phyloP scores from a whole-genome alignment of 2,888 invertebrate species.

The Cancer borealis region DNA sequence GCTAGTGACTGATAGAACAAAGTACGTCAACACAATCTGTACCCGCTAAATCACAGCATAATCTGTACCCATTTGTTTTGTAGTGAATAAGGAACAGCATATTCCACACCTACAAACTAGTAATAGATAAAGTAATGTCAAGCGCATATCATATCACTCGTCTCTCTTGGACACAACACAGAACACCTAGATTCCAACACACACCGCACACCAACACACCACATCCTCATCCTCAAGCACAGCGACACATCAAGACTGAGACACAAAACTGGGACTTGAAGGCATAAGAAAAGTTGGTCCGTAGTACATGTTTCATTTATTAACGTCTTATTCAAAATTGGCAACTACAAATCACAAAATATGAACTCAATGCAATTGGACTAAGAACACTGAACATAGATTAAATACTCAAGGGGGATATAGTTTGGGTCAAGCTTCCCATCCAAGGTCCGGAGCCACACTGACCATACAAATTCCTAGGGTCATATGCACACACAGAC shows the following conservation, averaged over 20 bases:
- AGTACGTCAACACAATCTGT: too few species aligned
- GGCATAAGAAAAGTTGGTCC: conserved; percentile 29
- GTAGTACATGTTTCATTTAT: conserved; percentile 75
- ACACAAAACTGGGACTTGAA: not conserved
- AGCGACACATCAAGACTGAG: not conserved
- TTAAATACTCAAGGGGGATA: conserved; percentile 74
- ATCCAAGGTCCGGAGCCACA: conserved; percentile 67
- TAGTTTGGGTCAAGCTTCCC: conserved; percentile 69
- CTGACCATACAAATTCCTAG: conserved; percentile 66
- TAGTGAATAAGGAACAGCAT: too few species aligned
- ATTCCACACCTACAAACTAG: too few species aligned
- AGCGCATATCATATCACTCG: too few species aligned
- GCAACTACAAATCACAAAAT: conserved; percentile 76
- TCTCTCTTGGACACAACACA: not conserved
- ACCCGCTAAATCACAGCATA: too few species aligned
- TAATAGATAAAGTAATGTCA: too few species aligned
- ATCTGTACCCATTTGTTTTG: too few species aligned
- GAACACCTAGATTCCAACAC: not conserved
- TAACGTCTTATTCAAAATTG: conserved; percentile 76
- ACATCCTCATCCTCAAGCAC: not conserved
- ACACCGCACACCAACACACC: not conserved
- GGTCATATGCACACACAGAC: conserved; percentile 67
- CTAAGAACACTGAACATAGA: conserved; percentile 75
- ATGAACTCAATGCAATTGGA: conserved; percentile 75
- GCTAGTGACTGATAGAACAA: too few species aligned